Evolutionary conservation across 2,888 invertebrate species (phyloP).

Genomic region (Acanthacorydalis orientalis): DNA sequence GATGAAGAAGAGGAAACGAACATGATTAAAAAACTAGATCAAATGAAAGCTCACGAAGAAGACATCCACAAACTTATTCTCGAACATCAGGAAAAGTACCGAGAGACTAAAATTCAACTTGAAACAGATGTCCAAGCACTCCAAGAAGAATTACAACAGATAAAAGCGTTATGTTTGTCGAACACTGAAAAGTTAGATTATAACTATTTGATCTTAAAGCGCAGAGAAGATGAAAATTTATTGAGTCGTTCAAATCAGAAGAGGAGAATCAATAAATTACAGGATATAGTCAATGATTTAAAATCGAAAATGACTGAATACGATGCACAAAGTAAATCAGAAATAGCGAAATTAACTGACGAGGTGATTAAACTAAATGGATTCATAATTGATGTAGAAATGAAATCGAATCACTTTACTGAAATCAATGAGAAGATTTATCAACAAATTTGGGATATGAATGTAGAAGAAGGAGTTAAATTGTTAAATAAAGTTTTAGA

Average conservation of each 20-base stretch:
- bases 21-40: conserved; percentile 39
- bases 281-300: conserved; percentile 50
- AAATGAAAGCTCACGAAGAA: conserved; percentile 33
- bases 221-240: conserved; percentile 73
- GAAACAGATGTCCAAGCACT: conserved; percentile 56
- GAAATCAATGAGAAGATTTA: conserved; percentile 45
- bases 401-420: conserved; percentile 51
- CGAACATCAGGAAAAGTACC: conserved; percentile 53
- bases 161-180: conserved; percentile 63
- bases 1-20: conserved; percentile 45
- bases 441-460: conserved; percentile 40
- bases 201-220: conserved; percentile 73
- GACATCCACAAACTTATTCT: conserved; percentile 43
- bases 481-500: conserved; percentile 34
- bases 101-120: conserved; percentile 49
- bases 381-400: conserved; percentile 48
- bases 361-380: conserved; percentile 52
- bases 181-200: conserved; percentile 85
- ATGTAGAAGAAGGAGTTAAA: conserved; percentile 30
- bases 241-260: conserved; percentile 66
- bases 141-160: conserved; percentile 59
- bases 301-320: conserved; percentile 47
- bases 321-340: conserved; percentile 42
- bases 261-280: conserved; percentile 55
- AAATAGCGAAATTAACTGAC: conserved; percentile 47